Evolutionary conservation across 1,140 invertebrate genomes (phyloP).

Genomic region (Drosophila insularis): DNA sequence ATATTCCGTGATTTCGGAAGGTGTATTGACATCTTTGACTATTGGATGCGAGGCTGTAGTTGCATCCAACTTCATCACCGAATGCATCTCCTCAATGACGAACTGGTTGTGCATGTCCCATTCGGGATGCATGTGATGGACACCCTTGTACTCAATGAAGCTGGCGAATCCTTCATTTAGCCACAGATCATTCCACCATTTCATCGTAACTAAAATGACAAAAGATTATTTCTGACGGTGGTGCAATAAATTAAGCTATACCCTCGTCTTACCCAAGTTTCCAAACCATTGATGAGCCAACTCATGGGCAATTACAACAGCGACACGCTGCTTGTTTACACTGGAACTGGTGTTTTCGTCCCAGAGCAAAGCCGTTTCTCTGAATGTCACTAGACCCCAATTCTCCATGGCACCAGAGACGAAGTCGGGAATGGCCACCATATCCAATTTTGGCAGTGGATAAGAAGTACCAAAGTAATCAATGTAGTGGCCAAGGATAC

Average conservation of each 20-base stretch:
- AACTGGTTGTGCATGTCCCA: slow-evolving; percentile 95
- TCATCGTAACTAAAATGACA: slow-evolving; percentile 87
- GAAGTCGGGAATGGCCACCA: slow-evolving; percentile 97
- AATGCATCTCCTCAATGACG: slow-evolving; percentile 87
- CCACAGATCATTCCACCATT: slow-evolving; percentile 97
- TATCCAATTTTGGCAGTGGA: slow-evolving; percentile 94
- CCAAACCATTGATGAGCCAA: slow-evolving; percentile 97
- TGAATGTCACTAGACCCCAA: slow-evolving; percentile 93
- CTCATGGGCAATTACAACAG: slow-evolving; percentile 93
- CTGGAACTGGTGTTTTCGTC: slow-evolving; percentile 87
- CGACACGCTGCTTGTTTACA: slow-evolving; percentile 89
- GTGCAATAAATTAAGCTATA: neutral
- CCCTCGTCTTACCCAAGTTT: slow-evolving; percentile 84
- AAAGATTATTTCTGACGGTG: neutral
- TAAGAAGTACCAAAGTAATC: slow-evolving; percentile 93
- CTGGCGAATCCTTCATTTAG: slow-evolving; percentile 96
- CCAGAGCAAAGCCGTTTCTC: slow-evolving; percentile 92
- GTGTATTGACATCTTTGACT: slow-evolving; percentile 90
- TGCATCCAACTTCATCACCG: slow-evolving; percentile 90
- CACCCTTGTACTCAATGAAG: slow-evolving; percentile 92
- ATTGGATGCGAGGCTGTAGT: slow-evolving; percentile 94
- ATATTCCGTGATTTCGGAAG: slow-evolving; percentile 95
- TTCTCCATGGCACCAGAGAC: slow-evolving; percentile 98
- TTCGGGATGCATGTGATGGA: slow-evolving; percentile 87
- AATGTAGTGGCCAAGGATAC: slow-evolving; percentile 92